A percentile compares a stretch with the other conserved stretches of the same genome.
phyloP scores from a whole-genome alignment of 2,888 invertebrate genomes.

The Meteorus cinctellus region DNA sequence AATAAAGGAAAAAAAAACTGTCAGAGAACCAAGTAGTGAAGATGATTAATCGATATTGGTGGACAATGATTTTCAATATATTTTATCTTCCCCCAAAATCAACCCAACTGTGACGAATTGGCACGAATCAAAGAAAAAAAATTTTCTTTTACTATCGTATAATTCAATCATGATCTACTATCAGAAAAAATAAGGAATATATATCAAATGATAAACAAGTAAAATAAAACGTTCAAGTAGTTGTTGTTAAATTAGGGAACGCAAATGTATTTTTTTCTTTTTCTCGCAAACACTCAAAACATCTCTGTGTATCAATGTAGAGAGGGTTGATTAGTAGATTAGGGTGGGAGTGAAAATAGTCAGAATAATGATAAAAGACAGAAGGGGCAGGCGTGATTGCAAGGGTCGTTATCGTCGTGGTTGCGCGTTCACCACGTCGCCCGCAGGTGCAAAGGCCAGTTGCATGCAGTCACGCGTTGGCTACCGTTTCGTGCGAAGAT shows the following conservation, averaged over 20 bases:
- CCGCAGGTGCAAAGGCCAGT: conserved; percentile 44
- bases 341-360: no score
- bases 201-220: background rate
- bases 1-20: background rate
- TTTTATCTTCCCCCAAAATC: background rate
- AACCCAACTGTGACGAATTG: background rate
- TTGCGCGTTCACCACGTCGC: conserved; percentile 30
- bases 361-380: background rate
- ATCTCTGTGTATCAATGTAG: no score
- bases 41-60: conserved; percentile 2
- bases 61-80: background rate
- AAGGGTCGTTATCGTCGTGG: conserved; percentile 37
- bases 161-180: background rate
- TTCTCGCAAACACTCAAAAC: background rate
- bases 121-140: background rate
- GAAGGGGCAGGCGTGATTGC: conserved; percentile 15
- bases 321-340: no score
- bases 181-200: background rate
- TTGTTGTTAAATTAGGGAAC: background rate
- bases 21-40: background rate
- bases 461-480: conserved; percentile 42
- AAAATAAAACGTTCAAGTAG: background rate
- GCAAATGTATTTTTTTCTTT: background rate
- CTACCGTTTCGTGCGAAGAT: conserved; percentile 36
- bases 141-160: background rate